These are phyloP conservation scores for Salarias fasciatus DNA, from an alignment of 2,797 vertebrate species.

Conservation along the genomic window DNA sequence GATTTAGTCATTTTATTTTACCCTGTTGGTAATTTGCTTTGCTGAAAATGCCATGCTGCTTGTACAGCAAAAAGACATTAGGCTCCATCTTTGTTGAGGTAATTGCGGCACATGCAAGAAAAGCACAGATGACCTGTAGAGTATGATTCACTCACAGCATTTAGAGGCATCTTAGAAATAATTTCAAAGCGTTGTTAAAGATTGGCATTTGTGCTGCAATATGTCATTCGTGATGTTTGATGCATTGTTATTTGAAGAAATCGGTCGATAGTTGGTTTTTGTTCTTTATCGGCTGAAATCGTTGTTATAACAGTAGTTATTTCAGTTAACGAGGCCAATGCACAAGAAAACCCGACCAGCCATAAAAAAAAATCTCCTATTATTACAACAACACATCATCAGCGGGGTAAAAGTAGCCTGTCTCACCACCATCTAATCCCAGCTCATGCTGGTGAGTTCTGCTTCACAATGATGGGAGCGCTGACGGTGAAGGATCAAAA, in stretches of 20 bases:
- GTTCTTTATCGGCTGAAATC: slow-evolving; percentile 38
- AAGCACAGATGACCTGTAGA: slow-evolving; percentile 45
- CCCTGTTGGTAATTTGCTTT: slow-evolving; percentile 43
- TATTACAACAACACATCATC: too few relatives aligned
- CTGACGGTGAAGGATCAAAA: too few relatives aligned
- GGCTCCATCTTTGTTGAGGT: slow-evolving; percentile 53
- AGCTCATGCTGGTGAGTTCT: too few relatives aligned
- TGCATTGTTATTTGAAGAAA: slow-evolving; percentile 35
- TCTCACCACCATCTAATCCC: too few relatives aligned
- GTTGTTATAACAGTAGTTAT: slow-evolving; percentile 38
- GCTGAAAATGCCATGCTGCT: slow-evolving; percentile 56
- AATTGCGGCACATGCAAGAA: slow-evolving; percentile 45
- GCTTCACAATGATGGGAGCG: too few relatives aligned
- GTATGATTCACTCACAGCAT: slow-evolving; percentile 51
- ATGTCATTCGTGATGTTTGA: slow-evolving; percentile 33
- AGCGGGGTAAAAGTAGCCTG: too few relatives aligned
- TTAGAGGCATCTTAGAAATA: slow-evolving; percentile 42
- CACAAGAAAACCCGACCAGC: slow-evolving; percentile 50
- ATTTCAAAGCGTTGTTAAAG: slow-evolving; percentile 46
- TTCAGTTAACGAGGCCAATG: slow-evolving; percentile 36
- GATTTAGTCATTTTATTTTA: slow-evolving; percentile 12
- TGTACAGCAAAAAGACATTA: slow-evolving; percentile 48
- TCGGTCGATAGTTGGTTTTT: slow-evolving; percentile 41
- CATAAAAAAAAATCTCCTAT: too few relatives aligned
- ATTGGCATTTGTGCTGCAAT: too few relatives aligned